Evolutionary conservation across 2,797 vertebrate species (phyloP).

Genomic region (Pelochelys cantorii): DNA sequence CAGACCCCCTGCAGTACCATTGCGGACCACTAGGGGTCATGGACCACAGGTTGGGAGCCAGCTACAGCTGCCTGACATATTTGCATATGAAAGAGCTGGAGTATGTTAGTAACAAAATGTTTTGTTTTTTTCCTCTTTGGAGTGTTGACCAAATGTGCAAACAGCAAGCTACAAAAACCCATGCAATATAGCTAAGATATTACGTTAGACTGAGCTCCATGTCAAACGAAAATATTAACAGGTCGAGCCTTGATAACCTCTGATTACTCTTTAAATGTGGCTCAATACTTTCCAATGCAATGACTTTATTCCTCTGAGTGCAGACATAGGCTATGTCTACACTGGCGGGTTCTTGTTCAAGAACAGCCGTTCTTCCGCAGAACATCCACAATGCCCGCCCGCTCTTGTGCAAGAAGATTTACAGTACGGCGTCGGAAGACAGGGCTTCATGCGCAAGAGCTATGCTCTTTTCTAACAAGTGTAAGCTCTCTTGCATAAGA

Average conservation of each 20-base stretch:
- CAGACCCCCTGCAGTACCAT: too few species aligned
- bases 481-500: too few species aligned
- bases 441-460: too few species aligned
- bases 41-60: too few species aligned
- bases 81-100: slow-evolving; percentile 73
- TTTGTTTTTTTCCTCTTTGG: slow-evolving; percentile 40
- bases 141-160: slow-evolving; percentile 25
- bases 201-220: slow-evolving; percentile 37
- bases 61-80: slow-evolving; percentile 65
- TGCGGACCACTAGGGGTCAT: too few species aligned
- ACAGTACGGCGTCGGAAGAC: too few species aligned
- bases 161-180: neutral
- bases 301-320: slow-evolving; percentile 23
- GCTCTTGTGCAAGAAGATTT: too few species aligned
- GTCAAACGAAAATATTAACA: slow-evolving; percentile 54
- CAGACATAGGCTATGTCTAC: neutral
- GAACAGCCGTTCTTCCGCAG: too few species aligned
- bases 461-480: too few species aligned
- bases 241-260: slow-evolving; percentile 54
- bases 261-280: slow-evolving; percentile 49
- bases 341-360: too few species aligned
- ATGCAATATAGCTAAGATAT: neutral
- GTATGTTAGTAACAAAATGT: slow-evolving; percentile 20
- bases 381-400: too few species aligned
- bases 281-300: slow-evolving; percentile 33